Conservation (phyloP, 2,797 vertebrate species). For the Pelodytes ibericus region DNA sequence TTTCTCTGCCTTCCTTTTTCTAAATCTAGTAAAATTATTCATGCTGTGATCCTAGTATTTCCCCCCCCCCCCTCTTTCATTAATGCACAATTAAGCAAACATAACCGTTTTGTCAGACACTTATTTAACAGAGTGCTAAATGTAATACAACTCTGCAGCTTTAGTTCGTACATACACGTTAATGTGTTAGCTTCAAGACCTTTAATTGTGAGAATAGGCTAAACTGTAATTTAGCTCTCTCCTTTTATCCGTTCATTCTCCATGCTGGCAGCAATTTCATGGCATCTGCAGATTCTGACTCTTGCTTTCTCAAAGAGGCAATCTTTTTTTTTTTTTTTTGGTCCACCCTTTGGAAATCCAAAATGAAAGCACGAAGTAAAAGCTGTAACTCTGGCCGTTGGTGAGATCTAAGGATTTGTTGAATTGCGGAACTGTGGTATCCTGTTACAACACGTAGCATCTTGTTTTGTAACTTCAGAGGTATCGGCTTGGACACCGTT, state of each 20-base stretch:
- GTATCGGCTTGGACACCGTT: background rate
- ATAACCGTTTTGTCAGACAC: background rate
- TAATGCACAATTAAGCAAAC: background rate
- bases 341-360: background rate
- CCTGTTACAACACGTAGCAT: conserved; percentile 10
- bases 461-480: conserved; percentile 14
- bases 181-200: background rate
- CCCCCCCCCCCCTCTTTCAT: too few relatives aligned
- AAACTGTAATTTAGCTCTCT: background rate
- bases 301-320: background rate
- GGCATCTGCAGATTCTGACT: conserved; percentile 1
- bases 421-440: conserved; percentile 1
- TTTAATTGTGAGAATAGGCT: background rate
- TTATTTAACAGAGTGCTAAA: background rate
- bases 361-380: background rate
- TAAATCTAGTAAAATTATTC: too few relatives aligned
- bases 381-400: background rate
- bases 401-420: background rate
- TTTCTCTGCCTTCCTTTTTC: too few relatives aligned
- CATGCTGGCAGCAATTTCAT: background rate
- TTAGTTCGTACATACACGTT: background rate
- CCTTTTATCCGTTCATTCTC: background rate
- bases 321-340: background rate
- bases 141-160: background rate
- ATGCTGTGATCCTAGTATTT: too few relatives aligned